Percentiles rank a stretch among this genome's conserved stretches.
These are phyloP conservation scores for Pomacea maculata DNA, from an alignment of 1,140 invertebrate genomes.

Conservation along the genomic window DNA sequence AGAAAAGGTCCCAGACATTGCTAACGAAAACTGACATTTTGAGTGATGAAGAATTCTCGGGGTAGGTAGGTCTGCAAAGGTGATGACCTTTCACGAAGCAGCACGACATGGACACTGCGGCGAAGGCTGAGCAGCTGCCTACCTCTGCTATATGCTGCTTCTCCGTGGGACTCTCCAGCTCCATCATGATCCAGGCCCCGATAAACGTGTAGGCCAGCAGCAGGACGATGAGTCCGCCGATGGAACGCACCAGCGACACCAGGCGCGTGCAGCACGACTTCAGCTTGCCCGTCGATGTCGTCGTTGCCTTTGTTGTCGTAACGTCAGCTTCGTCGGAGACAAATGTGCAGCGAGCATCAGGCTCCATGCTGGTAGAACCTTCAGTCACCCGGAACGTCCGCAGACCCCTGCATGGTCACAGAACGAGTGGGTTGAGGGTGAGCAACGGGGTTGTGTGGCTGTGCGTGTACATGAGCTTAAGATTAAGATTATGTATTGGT, in stretches of 20 bases:
- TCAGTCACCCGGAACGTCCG: background rate
- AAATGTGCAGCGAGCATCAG: background rate
- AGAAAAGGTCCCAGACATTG: too few species aligned
- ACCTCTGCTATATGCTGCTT: background rate
- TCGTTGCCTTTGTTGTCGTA: background rate
- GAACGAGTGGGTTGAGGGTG: background rate
- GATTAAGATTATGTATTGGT: background rate
- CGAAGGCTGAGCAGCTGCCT: background rate
- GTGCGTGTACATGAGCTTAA: background rate
- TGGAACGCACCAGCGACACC: constrained; percentile 2
- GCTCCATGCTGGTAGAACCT: background rate
- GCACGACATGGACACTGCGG: too few species aligned
- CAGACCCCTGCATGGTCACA: background rate
- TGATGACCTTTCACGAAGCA: too few species aligned
- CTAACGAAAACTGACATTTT: too few species aligned
- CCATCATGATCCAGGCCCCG: constrained; percentile 15
- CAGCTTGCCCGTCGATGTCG: background rate
- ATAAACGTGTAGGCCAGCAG: constrained; percentile 17
- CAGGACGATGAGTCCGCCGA: constrained; percentile 3
- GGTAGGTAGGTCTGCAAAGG: too few species aligned
- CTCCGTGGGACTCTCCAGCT: constrained; percentile 6
- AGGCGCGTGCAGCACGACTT: too few species aligned
- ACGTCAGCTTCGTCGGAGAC: background rate
- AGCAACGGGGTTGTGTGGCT: background rate
- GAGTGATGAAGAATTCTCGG: too few species aligned